phyloP scores from a whole-genome alignment of 1,140 invertebrate genomes.

The Hycleus cichorii region DNA sequence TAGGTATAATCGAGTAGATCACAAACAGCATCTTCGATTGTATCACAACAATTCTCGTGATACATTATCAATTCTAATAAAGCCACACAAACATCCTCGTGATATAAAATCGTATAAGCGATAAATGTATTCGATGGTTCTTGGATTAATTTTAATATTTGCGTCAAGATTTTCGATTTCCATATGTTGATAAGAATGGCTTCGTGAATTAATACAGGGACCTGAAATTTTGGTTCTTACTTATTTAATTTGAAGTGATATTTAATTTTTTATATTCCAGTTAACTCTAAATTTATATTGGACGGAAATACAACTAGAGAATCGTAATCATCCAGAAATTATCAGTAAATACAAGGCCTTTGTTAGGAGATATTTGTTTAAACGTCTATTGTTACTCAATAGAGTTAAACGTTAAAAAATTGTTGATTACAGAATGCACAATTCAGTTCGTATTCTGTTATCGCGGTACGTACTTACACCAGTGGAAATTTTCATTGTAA shows the following conservation, averaged over 20 bases:
- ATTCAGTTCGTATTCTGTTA: no score
- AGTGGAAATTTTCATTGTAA: no score
- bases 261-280: neutral
- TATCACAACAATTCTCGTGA: constrained; percentile 62
- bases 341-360: no score
- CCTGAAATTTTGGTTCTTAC: constrained; percentile 41
- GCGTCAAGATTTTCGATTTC: constrained; percentile 65
- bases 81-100: constrained; percentile 49
- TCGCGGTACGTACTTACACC: no score
- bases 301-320: neutral
- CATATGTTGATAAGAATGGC: constrained; percentile 68
- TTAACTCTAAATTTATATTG: neutral
- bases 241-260: no score
- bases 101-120: constrained; percentile 51
- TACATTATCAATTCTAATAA: constrained; percentile 67
- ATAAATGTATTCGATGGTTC: constrained; percentile 62
- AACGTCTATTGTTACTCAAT: no score
- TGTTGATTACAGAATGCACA: no score
- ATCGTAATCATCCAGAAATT: no score
- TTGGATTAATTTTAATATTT: constrained; percentile 56
- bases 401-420: no score
- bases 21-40: constrained; percentile 57
- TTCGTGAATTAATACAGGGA: constrained; percentile 63
- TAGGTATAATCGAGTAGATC: constrained; percentile 68
- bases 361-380: no score